phyloP scores from a whole-genome alignment of 2,888 invertebrate genomes.

The Drosophila eohydei region DNA sequence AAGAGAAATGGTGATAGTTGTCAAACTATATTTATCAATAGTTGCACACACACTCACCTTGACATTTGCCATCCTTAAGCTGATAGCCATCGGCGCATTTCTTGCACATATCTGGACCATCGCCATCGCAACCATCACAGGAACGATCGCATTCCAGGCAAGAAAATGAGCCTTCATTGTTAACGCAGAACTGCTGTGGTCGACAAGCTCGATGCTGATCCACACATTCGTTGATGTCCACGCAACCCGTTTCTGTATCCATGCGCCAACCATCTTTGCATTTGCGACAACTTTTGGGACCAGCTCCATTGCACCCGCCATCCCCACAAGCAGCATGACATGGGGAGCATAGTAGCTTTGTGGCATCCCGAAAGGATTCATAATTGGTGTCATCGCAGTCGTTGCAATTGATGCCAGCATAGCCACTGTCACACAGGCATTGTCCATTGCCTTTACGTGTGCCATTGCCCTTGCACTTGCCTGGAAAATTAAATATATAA shows the following conservation, averaged over 20 bases:
- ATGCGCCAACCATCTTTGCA: slow-evolving; percentile 90
- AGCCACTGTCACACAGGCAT: slow-evolving; percentile 94
- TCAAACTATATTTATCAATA: background rate
- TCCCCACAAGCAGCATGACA: slow-evolving; percentile 92
- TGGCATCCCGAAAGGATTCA: slow-evolving; percentile 90
- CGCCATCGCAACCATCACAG: slow-evolving; percentile 93
- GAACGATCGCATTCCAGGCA: slow-evolving; percentile 93
- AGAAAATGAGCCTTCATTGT: slow-evolving; percentile 92
- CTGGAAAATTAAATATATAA: slow-evolving; percentile 33
- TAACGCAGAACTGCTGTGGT: slow-evolving; percentile 93
- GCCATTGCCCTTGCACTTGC: slow-evolving; percentile 91
- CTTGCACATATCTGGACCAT: slow-evolving; percentile 96
- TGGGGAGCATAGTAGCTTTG: slow-evolving; percentile 90
- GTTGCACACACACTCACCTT: slow-evolving; percentile 86
- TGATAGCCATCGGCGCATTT: slow-evolving; percentile 91
- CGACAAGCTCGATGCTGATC: slow-evolving; percentile 86
- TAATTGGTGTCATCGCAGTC: slow-evolving; percentile 91
- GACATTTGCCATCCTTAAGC: slow-evolving; percentile 91
- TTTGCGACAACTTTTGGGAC: slow-evolving; percentile 88
- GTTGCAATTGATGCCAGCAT: slow-evolving; percentile 91
- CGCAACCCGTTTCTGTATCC: slow-evolving; percentile 91
- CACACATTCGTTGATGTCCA: slow-evolving; percentile 94
- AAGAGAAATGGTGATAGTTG: slow-evolving; percentile 23
- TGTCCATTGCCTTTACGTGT: slow-evolving; percentile 96
- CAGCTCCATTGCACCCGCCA: slow-evolving; percentile 90